Evolutionary conservation across 1,140 invertebrate genomes (phyloP), one percentile per base, ranked within the genome.

Genomic region (Hylaeus anthracinus): DNA sequence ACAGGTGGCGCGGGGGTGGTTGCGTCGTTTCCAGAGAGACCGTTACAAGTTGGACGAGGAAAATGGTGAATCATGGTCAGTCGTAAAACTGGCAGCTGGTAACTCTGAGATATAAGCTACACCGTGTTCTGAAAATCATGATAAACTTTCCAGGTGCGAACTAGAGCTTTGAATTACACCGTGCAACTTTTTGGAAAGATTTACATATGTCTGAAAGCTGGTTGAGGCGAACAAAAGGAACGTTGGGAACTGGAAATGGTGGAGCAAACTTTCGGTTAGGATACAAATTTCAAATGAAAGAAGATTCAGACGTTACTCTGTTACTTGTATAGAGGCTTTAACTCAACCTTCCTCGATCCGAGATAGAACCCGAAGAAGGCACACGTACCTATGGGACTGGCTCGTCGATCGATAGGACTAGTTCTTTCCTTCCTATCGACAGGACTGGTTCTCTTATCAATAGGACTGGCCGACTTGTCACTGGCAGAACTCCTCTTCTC

Each of bases 401-500:
- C 75, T 83, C 88, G 88, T 61, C 90, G 87, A 73, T 92, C 92
- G 63, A 92, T 84, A 1, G 91, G 91, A 45, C 92, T 92, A 9
- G 86, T 82, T 39, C 88, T 85, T 1, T 92, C 92, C 55, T 92
- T 93, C 71, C 89, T 92, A 53, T 93, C 92, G 37, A 91, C 79
- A 0, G 92, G 91, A 70, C 91, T 91, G 45, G 81, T 87, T 58
- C 90, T 87, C 45, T 92, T 92, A 51, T 94, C 93, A 64, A 93
- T 90, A 0, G 92, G 92, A 72, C 92, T 93, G 48, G 89, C 88
- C 9, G 92, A 93, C 73, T 93, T 93, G 72, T 93, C 92, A 65
- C 92, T 94, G 15, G 91, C 89, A 10, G 91, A 92, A 64, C 92
- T 94, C 14, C 90, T 87, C 83, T 93, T 94, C 65, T 94, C 93